These are phyloP conservation scores for Coenonympha arcania DNA, from an alignment of 2,888 invertebrate genomes.

Conservation along the genomic window DNA sequence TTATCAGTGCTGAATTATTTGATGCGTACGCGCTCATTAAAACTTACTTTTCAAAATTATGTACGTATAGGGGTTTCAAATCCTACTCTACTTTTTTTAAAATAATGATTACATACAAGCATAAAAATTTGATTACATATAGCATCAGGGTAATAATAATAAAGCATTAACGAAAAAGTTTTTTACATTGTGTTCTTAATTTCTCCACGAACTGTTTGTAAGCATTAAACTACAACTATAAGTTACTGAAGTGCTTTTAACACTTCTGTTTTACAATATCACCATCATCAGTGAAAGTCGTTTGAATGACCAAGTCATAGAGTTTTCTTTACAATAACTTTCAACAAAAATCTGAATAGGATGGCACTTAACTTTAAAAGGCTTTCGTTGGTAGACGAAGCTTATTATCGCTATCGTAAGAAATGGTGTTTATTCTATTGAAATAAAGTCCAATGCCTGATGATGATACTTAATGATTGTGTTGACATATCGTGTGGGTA, in stretches of 20 bases:
- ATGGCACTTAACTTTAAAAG: slow-evolving; percentile 7
- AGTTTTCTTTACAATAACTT: slow-evolving; percentile 6
- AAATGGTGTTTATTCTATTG: neutral
- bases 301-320: slow-evolving; percentile 8
- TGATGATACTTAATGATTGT: neutral
- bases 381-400: slow-evolving; percentile 9
- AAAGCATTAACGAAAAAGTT: too few relatives aligned
- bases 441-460: neutral
- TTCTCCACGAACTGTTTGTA: neutral
- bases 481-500: slow-evolving; percentile 17
- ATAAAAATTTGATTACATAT: too few relatives aligned
- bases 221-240: neutral
- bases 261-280: neutral
- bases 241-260: neutral
- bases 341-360: slow-evolving; percentile 6
- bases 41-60: too few relatives aligned
- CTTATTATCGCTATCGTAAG: neutral
- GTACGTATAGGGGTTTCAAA: too few relatives aligned
- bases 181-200: too few relatives aligned
- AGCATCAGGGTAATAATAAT: too few relatives aligned
- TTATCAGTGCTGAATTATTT: neutral
- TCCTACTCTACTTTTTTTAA: too few relatives aligned
- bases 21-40: neutral
- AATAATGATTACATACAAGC: too few relatives aligned
- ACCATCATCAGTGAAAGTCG: slow-evolving; percentile 8